Percentiles rank a stretch among this genome's conserved stretches.
phyloP scores from a whole-genome alignment of 2,113 vertebrate genomes.

The Peucedramus taeniatus region DNA sequence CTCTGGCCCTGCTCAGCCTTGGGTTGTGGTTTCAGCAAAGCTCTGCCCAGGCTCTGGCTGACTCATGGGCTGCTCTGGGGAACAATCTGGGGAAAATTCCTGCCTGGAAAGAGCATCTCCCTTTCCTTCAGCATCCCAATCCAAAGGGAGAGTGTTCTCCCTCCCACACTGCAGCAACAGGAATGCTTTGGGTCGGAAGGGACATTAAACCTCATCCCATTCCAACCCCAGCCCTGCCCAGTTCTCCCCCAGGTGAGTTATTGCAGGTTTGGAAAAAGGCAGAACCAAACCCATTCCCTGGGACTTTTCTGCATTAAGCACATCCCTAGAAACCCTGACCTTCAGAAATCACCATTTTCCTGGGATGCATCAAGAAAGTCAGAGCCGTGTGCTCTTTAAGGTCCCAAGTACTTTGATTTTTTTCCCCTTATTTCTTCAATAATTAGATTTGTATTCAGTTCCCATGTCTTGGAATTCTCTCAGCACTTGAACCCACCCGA shows the following conservation, averaged over 20 bases:
- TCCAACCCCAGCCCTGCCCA: background rate
- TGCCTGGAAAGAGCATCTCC: background rate
- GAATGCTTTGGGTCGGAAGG: background rate
- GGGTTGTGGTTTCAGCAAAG: background rate
- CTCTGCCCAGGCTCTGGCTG: background rate
- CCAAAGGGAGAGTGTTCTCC: background rate
- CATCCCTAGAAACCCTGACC: background rate
- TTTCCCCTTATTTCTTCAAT: background rate
- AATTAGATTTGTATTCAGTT: fast-evolving
- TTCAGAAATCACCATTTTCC: background rate
- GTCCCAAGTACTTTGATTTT: background rate
- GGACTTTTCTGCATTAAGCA: background rate
- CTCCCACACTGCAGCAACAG: background rate
- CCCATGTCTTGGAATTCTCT: fast-evolving
- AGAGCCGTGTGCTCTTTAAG: fast-evolving
- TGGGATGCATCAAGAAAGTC: fast-evolving
- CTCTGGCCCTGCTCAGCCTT: background rate
- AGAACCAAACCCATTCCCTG: background rate
- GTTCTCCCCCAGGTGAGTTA: background rate
- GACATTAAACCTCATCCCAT: background rate
- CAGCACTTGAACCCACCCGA: fast-evolving
- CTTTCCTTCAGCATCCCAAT: fast-evolving
- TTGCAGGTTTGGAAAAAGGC: background rate
- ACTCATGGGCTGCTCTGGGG: fast-evolving
- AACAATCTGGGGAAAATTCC: background rate